Base-by-base conservation (phyloP, 2,888 invertebrate species). In the Neria commutata region DNA sequence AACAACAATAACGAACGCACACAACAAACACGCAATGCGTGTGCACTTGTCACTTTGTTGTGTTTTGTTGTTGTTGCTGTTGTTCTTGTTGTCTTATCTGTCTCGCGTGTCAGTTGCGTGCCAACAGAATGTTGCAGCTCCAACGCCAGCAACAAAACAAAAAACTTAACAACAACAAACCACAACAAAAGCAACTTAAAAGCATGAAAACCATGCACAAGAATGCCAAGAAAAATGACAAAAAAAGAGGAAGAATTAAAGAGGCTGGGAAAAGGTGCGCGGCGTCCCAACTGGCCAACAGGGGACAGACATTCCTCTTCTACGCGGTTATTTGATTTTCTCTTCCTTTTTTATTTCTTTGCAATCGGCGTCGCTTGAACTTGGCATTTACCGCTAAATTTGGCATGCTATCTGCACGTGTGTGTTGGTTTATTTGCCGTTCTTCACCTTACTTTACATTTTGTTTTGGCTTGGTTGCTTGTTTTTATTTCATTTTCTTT, bases 311-410 rank as follows among this genome's bases (percentile, higher is more conserved):
- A 24, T 24, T 40, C 23, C 10, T 21, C 5, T 40, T 23, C 14
- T 14, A 2, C 14, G 34, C 25, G 26, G 16, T 17, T 16, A 3
- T 16, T 25, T 26, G n/a, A 17, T 47, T n/a, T 14, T 24, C 29
- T 37, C 1, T 42, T 25, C 16, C 25, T 49, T 21, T 8, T 21
- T 29, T 17, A 16, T 19, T 48, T n/a, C 16, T 50, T 34, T 5
- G 11, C 47, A 23, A 21, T 16, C 8, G 21, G 8, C 17, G 10
- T 25, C 17, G 11, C 16, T 24, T 42, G 29, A 45, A 50, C 56
- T 56, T 56, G 56, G 45, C 49, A 56, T 56, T 56, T 56, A 40
- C 56, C 50, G 50, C 50, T 56, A 56, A 37, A 11, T n/a, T n/a
- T n/a, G n/a, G n/a, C n/a, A n/a, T n/a, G n/a, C n/a, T n/a, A n/a